A percentile compares a stretch with the other conserved stretches of the same genome.
These are phyloP conservation scores for Napeogenes inachia DNA, from an alignment of 2,888 invertebrate genomes.

Conservation along the genomic window DNA sequence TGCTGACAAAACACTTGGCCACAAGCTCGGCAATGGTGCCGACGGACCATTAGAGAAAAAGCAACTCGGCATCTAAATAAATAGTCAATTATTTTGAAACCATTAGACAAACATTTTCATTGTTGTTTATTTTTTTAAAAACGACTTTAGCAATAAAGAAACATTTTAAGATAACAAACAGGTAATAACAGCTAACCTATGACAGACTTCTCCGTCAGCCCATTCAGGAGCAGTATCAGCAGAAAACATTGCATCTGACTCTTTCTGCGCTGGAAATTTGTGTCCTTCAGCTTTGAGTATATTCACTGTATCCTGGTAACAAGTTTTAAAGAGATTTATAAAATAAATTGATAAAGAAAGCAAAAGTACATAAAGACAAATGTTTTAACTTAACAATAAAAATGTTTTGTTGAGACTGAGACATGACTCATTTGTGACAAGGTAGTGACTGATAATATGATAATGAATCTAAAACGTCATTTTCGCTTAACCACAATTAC, in stretches of 20 bases:
- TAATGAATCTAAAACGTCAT: slow-evolving; percentile 21
- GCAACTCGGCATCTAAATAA: slow-evolving; percentile 85
- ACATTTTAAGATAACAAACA: not conserved
- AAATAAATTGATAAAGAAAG: not conserved
- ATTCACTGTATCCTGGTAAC: slow-evolving; percentile 89
- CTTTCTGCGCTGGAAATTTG: slow-evolving; percentile 92
- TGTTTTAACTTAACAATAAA: not conserved
- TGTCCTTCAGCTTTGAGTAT: slow-evolving; percentile 96
- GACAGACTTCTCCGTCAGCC: slow-evolving; percentile 97
- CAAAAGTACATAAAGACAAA: no score
- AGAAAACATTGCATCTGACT: slow-evolving; percentile 99
- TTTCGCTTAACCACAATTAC: slow-evolving; percentile 6
- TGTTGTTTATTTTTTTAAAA: not conserved
- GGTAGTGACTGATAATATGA: slow-evolving; percentile 21
- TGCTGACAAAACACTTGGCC: slow-evolving; percentile 98
- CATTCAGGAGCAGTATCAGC: slow-evolving; percentile 98
- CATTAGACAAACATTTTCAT: not conserved
- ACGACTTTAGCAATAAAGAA: not conserved
- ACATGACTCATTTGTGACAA: slow-evolving; percentile 20
- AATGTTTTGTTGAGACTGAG: slow-evolving; percentile 15
- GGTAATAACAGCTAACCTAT: slow-evolving; percentile 66
- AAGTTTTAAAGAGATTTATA: slow-evolving; percentile 4
- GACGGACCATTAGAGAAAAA: slow-evolving; percentile 90
- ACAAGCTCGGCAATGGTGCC: slow-evolving; percentile 98
- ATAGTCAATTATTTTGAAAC: slow-evolving; percentile 1